Base-by-base conservation (phyloP, 2,113 vertebrate genomes). In the Saccopteryx leptura region DNA sequence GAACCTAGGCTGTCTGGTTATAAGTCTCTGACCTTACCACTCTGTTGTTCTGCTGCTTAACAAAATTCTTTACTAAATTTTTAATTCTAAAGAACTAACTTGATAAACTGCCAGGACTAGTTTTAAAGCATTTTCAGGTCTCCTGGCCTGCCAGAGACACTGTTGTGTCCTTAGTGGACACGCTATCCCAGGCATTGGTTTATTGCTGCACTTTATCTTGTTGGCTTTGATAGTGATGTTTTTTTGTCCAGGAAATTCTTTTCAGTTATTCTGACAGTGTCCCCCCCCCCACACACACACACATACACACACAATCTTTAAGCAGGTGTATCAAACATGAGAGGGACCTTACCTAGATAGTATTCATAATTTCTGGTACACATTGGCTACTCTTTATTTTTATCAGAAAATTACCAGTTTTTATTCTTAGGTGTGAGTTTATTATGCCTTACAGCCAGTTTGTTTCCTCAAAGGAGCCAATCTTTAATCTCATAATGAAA, bases 401-500 rank as follows among this genome's bases (percentile, higher is more conserved):
- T 92, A 96, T 95, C 78, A 94, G 48, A 93, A 95, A 90, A 88
- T 91, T 88, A 68, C 15, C 23, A 72, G 39, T 39, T 39, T 39
- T 39, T 39, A 39, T 39, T 39, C 39, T 39, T 39, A 39, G 39
- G 39, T 39, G 39, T 39, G 39, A 39, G 39, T 39, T 39, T 39
- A 87, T 96, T 95, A 69, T 86, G 5, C 72, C 4, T 79, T 90
- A 66, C 74, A 92, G 54, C 21, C 56, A 75, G 69, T 94, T 75
- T 80, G n/a, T 46, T 1, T 11, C 79, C 63, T 13, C 28, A 76
- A 95, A 94, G 46, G 24, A 88, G 7, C 4, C 54, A 74, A 69
- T 78, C 63, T 96, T 97, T 76, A 91, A 74, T 93, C 96, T 94
- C 28, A 54, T 65, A 93, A 94, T 89, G 46, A 90, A 54, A 94